Percentiles rank a stretch among this genome's conserved stretches.
These are phyloP conservation scores for Catonia carolina DNA, from an alignment of 2,888 invertebrate genomes.

Conservation along the genomic window DNA sequence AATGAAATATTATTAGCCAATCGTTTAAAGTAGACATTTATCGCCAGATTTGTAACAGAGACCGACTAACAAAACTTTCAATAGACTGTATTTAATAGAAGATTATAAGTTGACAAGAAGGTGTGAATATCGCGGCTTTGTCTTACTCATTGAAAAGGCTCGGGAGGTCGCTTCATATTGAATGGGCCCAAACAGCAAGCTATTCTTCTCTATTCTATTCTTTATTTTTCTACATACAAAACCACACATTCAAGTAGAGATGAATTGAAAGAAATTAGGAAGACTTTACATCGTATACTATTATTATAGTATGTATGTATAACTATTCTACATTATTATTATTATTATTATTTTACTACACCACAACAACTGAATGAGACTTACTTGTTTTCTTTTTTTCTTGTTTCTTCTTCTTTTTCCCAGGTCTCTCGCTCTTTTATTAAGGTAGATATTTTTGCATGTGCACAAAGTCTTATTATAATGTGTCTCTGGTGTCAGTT, in stretches of 20 bases:
- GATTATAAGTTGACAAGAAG: constrained; percentile 12
- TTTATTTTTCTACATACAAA: constrained; percentile 5
- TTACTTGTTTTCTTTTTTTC: neutral
- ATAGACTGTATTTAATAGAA: constrained; percentile 8
- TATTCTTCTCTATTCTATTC: neutral
- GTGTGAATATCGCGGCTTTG: constrained; percentile 10
- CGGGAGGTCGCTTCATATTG: too few relatives aligned
- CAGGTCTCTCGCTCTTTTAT: constrained; percentile 4
- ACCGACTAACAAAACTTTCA: constrained; percentile 2
- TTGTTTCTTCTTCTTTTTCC: neutral
- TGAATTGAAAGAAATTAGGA: constrained; percentile 15
- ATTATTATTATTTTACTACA: too few relatives aligned
- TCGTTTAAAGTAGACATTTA: neutral
- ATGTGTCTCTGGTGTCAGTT: constrained; percentile 19
- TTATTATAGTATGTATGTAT: constrained; percentile 2
- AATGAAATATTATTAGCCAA: too few relatives aligned
- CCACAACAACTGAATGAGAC: constrained; percentile 4
- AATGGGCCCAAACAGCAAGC: neutral
- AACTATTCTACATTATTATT: neutral
- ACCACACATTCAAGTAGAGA: constrained; percentile 3
- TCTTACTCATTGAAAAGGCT: neutral
- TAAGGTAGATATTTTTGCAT: constrained; percentile 20
- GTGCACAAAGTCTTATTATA: constrained; percentile 24
- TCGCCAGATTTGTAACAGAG: neutral
- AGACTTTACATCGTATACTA: neutral